A percentile compares a stretch with the other conserved stretches of the same genome.
phyloP scores from a whole-genome alignment of 2,888 invertebrate genomes.

The Eupithecia tripunctaria region DNA sequence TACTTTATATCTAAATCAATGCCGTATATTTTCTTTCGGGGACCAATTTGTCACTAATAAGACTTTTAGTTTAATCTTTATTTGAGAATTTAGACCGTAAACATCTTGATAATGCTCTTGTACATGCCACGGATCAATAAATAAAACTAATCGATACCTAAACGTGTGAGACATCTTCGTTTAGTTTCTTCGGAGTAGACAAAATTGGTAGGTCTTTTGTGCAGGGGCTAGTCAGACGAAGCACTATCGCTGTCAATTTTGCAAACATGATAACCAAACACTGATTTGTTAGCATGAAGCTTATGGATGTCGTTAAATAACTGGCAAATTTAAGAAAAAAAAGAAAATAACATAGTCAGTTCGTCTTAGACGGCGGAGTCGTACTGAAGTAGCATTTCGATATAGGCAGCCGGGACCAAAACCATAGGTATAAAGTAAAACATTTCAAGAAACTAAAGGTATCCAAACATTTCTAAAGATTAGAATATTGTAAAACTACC shows the following conservation, averaged over 20 bases:
- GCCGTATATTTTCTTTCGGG: conserved; percentile 54
- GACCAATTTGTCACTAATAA: conserved; percentile 74
- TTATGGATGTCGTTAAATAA: no score
- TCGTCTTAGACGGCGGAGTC: no score
- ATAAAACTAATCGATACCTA: neutral
- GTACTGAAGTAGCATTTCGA: no score
- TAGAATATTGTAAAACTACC: conserved; percentile 34
- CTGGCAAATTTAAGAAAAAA: no score
- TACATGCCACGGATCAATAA: conserved; percentile 18
- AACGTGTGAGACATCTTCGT: neutral
- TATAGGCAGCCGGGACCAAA: neutral
- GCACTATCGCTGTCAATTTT: neutral
- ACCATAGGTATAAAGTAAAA: neutral
- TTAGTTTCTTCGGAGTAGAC: neutral
- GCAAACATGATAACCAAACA: no score
- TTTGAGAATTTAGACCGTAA: conserved; percentile 61
- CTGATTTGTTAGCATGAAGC: no score
- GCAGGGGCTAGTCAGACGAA: neutral
- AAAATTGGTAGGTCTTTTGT: neutral
- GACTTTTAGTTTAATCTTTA: conserved; percentile 64
- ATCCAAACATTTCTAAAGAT: neutral
- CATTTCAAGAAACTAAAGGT: neutral
- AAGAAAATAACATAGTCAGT: no score
- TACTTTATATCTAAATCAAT: conserved; percentile 45
- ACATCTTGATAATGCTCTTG: conserved; percentile 52